Percentiles rank a stretch among this genome's conserved stretches.
These are phyloP conservation scores for Pseudorhiza aurosa DNA, from an alignment of 30 jellyfish, hydroid and myxozoan species.

Conservation along the genomic window DNA sequence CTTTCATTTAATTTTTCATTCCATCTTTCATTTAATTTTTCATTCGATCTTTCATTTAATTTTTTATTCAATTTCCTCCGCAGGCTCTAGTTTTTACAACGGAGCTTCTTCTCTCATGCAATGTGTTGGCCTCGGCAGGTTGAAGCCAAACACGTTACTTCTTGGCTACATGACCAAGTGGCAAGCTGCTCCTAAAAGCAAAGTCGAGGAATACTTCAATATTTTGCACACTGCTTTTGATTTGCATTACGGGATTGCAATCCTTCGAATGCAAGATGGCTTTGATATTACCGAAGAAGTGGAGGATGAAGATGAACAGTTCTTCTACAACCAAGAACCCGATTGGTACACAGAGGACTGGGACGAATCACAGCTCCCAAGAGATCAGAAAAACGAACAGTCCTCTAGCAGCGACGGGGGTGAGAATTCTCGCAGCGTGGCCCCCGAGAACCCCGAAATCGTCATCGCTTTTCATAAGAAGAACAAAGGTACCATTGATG, in stretches of 20 bases:
- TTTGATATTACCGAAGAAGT: slow-evolving; percentile 87
- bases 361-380: slow-evolving; percentile 88
- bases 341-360: slow-evolving; percentile 98
- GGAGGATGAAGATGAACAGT: slow-evolving; percentile 72
- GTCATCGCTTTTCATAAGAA: slow-evolving; percentile 84
- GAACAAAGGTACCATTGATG: slow-evolving; percentile 87
- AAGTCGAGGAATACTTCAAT: slow-evolving; percentile 74
- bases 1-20: too few relatives aligned
- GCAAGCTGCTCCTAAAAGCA: slow-evolving; percentile 56
- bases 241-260: slow-evolving; percentile 76
- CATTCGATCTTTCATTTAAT: too few relatives aligned
- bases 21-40: too few relatives aligned
- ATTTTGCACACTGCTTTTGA: slow-evolving; percentile 78
- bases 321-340: slow-evolving; percentile 82
- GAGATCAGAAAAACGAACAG: slow-evolving; percentile 58
- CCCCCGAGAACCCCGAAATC: slow-evolving; percentile 72
- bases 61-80: too few relatives aligned
- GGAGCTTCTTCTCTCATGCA: slow-evolving; percentile 88
- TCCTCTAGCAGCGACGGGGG: slow-evolving; percentile 51
- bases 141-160: slow-evolving; percentile 79
- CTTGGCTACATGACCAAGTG: slow-evolving; percentile 92
- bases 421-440: slow-evolving; percentile 12
- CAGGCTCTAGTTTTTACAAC: slow-evolving; percentile 72
- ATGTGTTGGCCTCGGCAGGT: slow-evolving; percentile 87
- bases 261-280: slow-evolving; percentile 85